Conservation (phyloP, 2,888 invertebrate genomes). For the Lissocephala sabroskyi region DNA sequence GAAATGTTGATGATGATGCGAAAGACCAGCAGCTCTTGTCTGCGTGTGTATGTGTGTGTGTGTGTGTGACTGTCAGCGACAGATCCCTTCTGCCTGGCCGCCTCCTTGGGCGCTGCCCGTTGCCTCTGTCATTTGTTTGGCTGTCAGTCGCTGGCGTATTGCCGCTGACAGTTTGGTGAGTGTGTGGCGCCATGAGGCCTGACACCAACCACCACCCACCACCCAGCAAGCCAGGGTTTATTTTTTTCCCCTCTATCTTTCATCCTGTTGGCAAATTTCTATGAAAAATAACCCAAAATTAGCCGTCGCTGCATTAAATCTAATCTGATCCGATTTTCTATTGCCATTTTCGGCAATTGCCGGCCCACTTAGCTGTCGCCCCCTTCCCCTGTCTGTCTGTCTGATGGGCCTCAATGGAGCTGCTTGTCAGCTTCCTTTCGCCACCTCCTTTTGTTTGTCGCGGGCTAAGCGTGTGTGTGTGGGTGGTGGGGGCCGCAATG, state of each 20-base stretch:
- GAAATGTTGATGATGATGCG: slow-evolving; percentile 55
- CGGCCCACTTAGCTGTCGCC: background rate
- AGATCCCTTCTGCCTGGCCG: slow-evolving; percentile 12
- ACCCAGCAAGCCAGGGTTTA: slow-evolving; percentile 21
- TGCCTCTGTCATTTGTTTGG: slow-evolving; percentile 58
- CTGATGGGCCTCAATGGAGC: too few relatives aligned
- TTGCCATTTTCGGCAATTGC: slow-evolving; percentile 41
- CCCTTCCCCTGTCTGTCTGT: background rate
- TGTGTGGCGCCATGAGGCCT: slow-evolving; percentile 42
- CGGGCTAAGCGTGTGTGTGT: slow-evolving; percentile 1
- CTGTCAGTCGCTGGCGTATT: slow-evolving; percentile 62
- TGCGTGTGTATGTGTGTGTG: slow-evolving; percentile 13
- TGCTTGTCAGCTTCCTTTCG: slow-evolving; percentile 9
- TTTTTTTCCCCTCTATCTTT: slow-evolving; percentile 5
- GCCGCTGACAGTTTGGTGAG: slow-evolving; percentile 44
- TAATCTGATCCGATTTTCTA: slow-evolving; percentile 64
- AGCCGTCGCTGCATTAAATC: slow-evolving; percentile 59
- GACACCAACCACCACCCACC: slow-evolving; percentile 10
- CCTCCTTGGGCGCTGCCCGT: slow-evolving; percentile 24
- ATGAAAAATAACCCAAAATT: slow-evolving; percentile 57
- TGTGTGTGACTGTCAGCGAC: slow-evolving; percentile 16
- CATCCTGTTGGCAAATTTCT: slow-evolving; percentile 8
- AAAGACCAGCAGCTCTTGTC: slow-evolving; percentile 7
- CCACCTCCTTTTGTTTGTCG: slow-evolving; percentile 4
- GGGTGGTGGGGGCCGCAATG: slow-evolving; percentile 1